Evolutionary conservation across 2,888 invertebrate species (phyloP).

Genomic region (Pseudanteris insignis): DNA sequence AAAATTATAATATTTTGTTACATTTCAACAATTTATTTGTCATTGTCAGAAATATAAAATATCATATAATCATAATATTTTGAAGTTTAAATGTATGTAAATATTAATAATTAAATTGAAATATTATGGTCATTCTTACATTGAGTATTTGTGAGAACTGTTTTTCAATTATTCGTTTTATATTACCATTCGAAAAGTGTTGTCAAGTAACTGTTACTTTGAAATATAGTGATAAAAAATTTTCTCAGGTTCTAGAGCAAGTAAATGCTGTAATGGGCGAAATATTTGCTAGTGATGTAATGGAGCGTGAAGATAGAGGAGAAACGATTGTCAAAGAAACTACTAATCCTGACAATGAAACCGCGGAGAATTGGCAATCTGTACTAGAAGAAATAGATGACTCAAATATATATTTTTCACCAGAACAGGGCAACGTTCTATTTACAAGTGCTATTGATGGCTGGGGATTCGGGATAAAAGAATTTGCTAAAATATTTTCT

Average conservation of each 20-base stretch:
- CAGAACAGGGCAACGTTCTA: constrained; percentile 93
- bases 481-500: constrained; percentile 84
- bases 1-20: no score
- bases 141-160: no score
- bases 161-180: no score
- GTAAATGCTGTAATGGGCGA: constrained; percentile 93
- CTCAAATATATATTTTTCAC: constrained; percentile 90
- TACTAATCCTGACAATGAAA: constrained; percentile 44
- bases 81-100: no score
- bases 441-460: constrained; percentile 97
- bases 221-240: no score
- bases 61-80: no score
- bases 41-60: no score
- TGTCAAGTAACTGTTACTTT: no score
- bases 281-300: constrained; percentile 83
- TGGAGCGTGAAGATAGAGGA: constrained; percentile 75
- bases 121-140: no score
- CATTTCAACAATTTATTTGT: no score
- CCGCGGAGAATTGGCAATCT: constrained; percentile 75
- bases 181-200: no score
- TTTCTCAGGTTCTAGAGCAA: constrained; percentile 76
- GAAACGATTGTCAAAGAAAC: constrained; percentile 58
- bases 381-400: constrained; percentile 86
- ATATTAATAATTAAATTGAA: no score
- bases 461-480: constrained; percentile 85